These are phyloP conservation scores for Prionace glauca DNA, from an alignment of 2,797 vertebrate species.

Conservation along the genomic window DNA sequence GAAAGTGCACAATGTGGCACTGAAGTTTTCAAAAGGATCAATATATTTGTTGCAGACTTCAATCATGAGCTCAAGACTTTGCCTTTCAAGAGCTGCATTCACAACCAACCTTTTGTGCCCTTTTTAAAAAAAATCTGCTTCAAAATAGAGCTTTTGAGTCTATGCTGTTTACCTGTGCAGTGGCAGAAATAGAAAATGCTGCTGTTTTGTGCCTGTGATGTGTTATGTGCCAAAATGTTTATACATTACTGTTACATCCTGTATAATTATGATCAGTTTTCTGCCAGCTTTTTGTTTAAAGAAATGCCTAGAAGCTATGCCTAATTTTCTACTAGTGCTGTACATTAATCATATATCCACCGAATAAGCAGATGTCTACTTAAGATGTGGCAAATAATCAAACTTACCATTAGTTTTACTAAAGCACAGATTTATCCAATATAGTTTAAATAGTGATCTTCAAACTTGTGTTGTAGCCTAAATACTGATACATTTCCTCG, in stretches of 20 bases:
- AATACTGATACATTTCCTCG: not conserved
- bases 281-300: not conserved
- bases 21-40: not conserved
- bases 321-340: not conserved
- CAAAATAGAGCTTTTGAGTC: not conserved
- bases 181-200: not conserved
- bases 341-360: not conserved
- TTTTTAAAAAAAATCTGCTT: not conserved
- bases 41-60: not conserved
- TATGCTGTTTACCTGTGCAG: constrained; percentile 11
- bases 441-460: not conserved
- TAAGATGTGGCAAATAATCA: not conserved
- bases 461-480: not conserved
- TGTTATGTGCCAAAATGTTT: constrained; percentile 6
- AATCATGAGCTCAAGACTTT: not conserved
- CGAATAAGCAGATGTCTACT: not conserved
- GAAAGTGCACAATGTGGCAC: not conserved
- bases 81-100: not conserved
- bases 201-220: not conserved
- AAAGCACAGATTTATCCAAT: not conserved
- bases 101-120: not conserved
- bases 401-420: not conserved
- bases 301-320: not conserved
- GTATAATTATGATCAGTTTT: not conserved
- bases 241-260: not conserved